Percentiles rank a stretch among this genome's conserved stretches.
Evolutionary conservation across 2,113 vertebrate genomes (phyloP).

Genomic region (Dicaeum eximium): DNA sequence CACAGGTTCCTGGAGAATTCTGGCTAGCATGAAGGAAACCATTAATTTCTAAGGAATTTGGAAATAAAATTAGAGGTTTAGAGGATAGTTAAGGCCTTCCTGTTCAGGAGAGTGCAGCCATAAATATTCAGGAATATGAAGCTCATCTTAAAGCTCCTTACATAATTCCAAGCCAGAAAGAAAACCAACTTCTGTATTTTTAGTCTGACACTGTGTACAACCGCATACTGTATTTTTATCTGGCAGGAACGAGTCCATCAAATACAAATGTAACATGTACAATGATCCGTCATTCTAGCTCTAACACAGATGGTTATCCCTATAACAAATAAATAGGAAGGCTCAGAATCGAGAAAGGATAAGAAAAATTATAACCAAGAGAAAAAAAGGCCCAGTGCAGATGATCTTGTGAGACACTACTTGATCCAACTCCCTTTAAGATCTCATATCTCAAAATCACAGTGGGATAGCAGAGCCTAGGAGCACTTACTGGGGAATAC

Average conservation of each 20-base stretch:
- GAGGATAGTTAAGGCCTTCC: neutral
- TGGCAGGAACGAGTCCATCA: conserved; percentile 40
- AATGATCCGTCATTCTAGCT: conserved; percentile 54
- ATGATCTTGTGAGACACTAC: conserved; percentile 48
- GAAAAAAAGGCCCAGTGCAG: conserved; percentile 11
- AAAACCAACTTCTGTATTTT: neutral
- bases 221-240: conserved; percentile 22
- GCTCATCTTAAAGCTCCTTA: neutral
- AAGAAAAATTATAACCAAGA: conserved; percentile 63
- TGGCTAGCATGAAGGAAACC: neutral
- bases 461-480: conserved; percentile 43
- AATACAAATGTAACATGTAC: conserved; percentile 51
- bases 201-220: neutral
- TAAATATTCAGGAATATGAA: neutral
- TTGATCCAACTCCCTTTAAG: conserved; percentile 55
- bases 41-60: neutral
- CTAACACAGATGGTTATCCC: conserved; percentile 68
- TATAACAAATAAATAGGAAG: conserved; percentile 63
- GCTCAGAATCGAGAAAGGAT: conserved; percentile 50
- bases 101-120: neutral
- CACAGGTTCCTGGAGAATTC: neutral
- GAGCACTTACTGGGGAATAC: conserved; percentile 54
- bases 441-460: conserved; percentile 67
- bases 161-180: neutral
- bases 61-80: neutral